Evolutionary conservation across 2,888 invertebrate genomes (phyloP).

Genomic region (Masnerella sp.): DNA sequence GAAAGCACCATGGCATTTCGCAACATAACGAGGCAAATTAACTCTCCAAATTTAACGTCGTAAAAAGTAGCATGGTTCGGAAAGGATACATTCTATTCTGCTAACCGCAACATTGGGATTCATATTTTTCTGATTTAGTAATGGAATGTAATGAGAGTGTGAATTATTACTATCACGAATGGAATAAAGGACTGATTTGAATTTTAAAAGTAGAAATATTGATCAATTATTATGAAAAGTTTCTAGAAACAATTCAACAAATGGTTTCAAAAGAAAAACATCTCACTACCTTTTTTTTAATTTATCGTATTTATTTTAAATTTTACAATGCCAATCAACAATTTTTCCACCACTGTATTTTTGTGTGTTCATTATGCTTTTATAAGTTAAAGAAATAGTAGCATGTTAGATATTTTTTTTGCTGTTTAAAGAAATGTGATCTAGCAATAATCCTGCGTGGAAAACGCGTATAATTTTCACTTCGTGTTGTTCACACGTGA

Average conservation of each 20-base stretch:
- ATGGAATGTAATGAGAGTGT: background rate
- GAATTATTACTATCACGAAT: background rate
- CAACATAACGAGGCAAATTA: constrained; percentile 71
- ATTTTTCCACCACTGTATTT: too few relatives aligned
- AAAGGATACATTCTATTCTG: constrained; percentile 9
- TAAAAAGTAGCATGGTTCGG: constrained; percentile 45
- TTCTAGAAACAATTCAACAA: too few relatives aligned
- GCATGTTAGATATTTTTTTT: constrained; percentile 63
- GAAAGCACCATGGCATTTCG: constrained; percentile 66
- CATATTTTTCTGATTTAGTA: background rate
- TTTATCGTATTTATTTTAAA: too few relatives aligned
- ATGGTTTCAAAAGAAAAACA: too few relatives aligned
- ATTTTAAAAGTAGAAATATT: too few relatives aligned
- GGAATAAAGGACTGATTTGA: background rate
- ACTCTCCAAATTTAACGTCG: constrained; percentile 69
- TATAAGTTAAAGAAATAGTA: constrained; percentile 30
- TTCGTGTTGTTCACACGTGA: constrained; percentile 59
- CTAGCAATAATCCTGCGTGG: constrained; percentile 61
- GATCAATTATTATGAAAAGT: too few relatives aligned
- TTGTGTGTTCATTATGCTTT: too few relatives aligned
- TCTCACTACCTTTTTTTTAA: too few relatives aligned
- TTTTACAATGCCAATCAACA: too few relatives aligned
- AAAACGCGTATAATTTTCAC: constrained; percentile 53
- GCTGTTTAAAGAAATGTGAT: constrained; percentile 53
- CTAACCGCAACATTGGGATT: background rate